Evolutionary conservation across 2,888 invertebrate species (phyloP), one percentile per base, ranked within the genome.

Genomic region (Chromoteleia sp.): DNA sequence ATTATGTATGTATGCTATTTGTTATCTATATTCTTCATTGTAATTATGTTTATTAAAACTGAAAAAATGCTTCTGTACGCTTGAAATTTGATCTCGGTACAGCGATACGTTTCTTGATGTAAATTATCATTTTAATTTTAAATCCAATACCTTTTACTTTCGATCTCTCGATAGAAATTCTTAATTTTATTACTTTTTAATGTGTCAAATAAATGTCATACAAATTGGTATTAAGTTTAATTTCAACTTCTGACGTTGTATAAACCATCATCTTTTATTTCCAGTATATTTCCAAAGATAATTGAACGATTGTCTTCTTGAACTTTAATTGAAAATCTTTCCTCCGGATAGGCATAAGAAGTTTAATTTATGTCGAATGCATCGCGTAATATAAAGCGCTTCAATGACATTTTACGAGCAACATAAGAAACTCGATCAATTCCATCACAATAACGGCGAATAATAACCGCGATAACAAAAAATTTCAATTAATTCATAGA

Each of bases 401-500:
- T 52, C 1, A 10, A n/a, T 48, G 48, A 30, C 30, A 29, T 52
- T 52, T 52, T 30, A 30, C 15, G 52, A 30, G 15, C 10, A 30
- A 30, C 30, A 15, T 29, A 52, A 29, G 52, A 29, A 15, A 29
- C 14, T 15, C 14, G 14, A 52, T 52, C 12, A 29, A 29, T 52
- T 25, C 25, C 7, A 48, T 29, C 6, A 52, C 15, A 39, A 39
- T 39, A 12, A 39, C n/a, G 6, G 39, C 14, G 2, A 39, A 39
- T 39, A 52, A 52, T 52, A 29, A 14, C 50, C 29, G 50, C 14
- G 29, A 29, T 14, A n/a, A 29, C n/a, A 52, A 52, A 52, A 52
- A 52, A 29, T 7, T 48, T 52, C 29, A 52, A 52, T 52, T 52
- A 52, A 52, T 52, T 21, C 48, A n/a, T 6, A 39, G 14, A 39